phyloP scores from a whole-genome alignment of 2,888 invertebrate species.

The Drosophila mimetica region DNA sequence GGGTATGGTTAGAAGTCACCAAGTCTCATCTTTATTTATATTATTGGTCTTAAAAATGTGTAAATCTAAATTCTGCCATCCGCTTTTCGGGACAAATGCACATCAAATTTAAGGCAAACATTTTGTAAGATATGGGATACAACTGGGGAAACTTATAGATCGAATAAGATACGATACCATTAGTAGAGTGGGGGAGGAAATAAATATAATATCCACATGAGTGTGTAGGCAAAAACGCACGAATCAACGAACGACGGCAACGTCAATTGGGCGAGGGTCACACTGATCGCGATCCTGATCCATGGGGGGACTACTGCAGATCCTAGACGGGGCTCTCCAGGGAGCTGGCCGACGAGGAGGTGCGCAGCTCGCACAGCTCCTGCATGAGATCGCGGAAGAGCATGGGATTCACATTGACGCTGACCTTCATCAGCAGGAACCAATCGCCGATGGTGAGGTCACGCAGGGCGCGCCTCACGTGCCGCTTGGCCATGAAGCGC shows the following conservation, averaged over 20 bases:
- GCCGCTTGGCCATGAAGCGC: conserved; percentile 72
- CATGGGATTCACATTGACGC: conserved; percentile 90
- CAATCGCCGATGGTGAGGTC: conserved; percentile 88
- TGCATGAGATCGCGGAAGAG: conserved; percentile 88
- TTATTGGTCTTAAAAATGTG: no score
- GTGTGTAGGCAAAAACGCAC: not conserved
- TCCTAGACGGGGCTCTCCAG: conserved; percentile 56
- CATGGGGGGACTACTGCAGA: no score
- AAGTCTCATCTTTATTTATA: no score
- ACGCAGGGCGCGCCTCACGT: conserved; percentile 69
- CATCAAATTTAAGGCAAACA: no score
- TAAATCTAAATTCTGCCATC: no score
- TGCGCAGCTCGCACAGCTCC: conserved; percentile 84
- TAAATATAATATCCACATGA: conserved; percentile 10
- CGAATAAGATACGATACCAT: no score
- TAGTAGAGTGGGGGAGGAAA: no score
- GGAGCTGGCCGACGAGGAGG: conserved; percentile 56
- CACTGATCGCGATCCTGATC: not conserved
- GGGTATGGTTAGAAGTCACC: no score
- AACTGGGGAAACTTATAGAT: no score
- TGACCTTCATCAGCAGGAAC: conserved; percentile 91
- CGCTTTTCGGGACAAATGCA: no score
- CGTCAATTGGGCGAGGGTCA: not conserved
- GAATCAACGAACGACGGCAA: conserved; percentile 21
- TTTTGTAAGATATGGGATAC: no score